Conservation (phyloP, 2,797 vertebrate species). For the Bradypodion ventrale region DNA sequence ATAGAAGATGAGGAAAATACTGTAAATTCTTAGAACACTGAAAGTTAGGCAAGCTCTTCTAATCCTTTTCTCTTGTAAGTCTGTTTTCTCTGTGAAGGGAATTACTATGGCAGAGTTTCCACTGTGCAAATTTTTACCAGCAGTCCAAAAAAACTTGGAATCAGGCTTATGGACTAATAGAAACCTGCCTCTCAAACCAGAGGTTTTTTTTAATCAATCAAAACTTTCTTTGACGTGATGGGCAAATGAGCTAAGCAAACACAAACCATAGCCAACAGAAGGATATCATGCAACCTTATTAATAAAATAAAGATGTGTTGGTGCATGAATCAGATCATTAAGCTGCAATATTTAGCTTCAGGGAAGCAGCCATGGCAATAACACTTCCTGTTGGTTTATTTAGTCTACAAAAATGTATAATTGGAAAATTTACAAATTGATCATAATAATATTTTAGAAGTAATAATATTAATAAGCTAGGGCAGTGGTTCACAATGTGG, state of each 20-base stretch:
- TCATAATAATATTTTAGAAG: slow-evolving; percentile 36
- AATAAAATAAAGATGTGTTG: slow-evolving; percentile 55
- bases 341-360: slow-evolving; percentile 67
- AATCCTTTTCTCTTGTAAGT: too few species aligned
- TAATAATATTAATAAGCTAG: slow-evolving; percentile 15
- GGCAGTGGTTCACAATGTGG: too few species aligned
- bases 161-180: not conserved
- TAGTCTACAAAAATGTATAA: slow-evolving; percentile 65
- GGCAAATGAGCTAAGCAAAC: not conserved
- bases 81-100: too few species aligned
- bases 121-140: not conserved
- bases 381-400: slow-evolving; percentile 74
- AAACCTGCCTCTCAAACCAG: not conserved
- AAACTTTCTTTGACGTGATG: not conserved
- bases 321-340: slow-evolving; percentile 69
- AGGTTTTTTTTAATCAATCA: not conserved
- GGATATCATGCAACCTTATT: slow-evolving; percentile 10
- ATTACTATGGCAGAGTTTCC: not conserved
- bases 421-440: slow-evolving; percentile 65
- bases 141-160: not conserved
- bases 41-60: too few species aligned
- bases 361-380: slow-evolving; percentile 70
- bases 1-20: too few species aligned
- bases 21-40: too few species aligned
- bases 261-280: not conserved